A percentile compares a stretch with the other conserved stretches of the same genome.
Evolutionary conservation across 2,888 invertebrate species (phyloP).

Genomic region (Hydrotaea diabolus): DNA sequence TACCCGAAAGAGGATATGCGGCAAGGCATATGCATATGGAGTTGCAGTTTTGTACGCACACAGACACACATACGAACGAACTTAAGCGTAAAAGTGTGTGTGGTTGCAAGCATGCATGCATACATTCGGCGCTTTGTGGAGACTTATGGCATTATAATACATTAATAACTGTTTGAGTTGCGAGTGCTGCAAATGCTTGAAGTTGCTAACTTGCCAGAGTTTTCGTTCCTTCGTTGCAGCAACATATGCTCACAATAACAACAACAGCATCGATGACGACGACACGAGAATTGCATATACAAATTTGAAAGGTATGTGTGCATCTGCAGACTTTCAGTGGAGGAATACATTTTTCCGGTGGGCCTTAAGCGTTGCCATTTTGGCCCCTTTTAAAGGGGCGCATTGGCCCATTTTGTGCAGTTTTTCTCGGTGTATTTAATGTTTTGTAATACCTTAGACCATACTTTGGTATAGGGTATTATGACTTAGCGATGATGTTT

Average conservation of each 20-base stretch:
- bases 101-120: slow-evolving; percentile 15
- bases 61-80: background rate
- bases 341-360: no score
- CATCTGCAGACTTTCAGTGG: no score
- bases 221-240: background rate
- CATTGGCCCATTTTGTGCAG: no score
- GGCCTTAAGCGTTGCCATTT: no score
- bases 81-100: background rate
- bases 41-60: background rate
- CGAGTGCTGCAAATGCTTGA: slow-evolving; percentile 43
- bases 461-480: no score
- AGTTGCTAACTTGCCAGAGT: slow-evolving; percentile 37
- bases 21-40: background rate
- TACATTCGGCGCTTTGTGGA: background rate
- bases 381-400: no score
- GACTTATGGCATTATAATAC: slow-evolving; percentile 42
- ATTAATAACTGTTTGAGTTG: slow-evolving; percentile 55
- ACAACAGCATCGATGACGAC: background rate
- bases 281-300: background rate
- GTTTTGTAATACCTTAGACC: no score
- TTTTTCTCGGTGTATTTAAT: no score
- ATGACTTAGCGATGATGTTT: no score
- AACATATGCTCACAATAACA: slow-evolving; percentile 30
- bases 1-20: slow-evolving; percentile 29
- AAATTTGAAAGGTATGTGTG: no score